phyloP scores from a whole-genome alignment of 30 jellyfish, hydroid and myxozoan genomes.

The Cassiopea xamachana region DNA sequence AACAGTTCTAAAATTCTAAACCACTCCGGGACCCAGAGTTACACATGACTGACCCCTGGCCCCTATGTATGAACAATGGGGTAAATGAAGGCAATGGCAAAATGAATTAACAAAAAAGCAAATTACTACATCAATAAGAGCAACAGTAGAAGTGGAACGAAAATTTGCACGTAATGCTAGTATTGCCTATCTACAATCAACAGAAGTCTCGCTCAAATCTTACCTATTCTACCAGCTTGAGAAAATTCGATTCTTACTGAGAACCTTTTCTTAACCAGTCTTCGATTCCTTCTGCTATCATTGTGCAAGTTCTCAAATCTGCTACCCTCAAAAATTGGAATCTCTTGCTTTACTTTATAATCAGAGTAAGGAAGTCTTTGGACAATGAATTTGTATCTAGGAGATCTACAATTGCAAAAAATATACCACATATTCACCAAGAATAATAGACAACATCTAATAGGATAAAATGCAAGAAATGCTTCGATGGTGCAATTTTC shows the following conservation, averaged over 20 bases:
- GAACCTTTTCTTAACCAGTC: slow-evolving; percentile 86
- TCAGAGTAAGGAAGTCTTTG: slow-evolving; percentile 80
- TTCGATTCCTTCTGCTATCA: slow-evolving; percentile 9
- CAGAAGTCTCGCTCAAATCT: neutral
- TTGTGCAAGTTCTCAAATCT: slow-evolving; percentile 25
- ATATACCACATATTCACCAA: neutral
- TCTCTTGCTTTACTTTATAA: slow-evolving; percentile 90
- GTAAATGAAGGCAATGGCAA: neutral
- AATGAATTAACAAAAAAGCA: no score
- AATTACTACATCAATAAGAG: neutral
- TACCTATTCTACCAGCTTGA: slow-evolving; percentile 93
- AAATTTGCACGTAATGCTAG: no score
- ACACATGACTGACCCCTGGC: no score
- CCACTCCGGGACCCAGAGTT: no score
- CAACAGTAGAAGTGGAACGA: no score
- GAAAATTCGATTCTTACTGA: slow-evolving; percentile 75
- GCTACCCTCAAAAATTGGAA: slow-evolving; percentile 63
- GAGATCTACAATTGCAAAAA: slow-evolving; percentile 21
- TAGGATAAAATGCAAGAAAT: no score
- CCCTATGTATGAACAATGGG: neutral
- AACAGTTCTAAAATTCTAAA: no score
- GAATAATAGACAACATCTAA: no score
- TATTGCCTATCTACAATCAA: no score
- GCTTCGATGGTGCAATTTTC: no score
- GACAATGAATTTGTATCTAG: slow-evolving; percentile 78